Percentiles rank a stretch among this genome's conserved stretches.
Evolutionary conservation across 2,797 vertebrate genomes (phyloP).

Genomic region (Taeniopygia guttata): DNA sequence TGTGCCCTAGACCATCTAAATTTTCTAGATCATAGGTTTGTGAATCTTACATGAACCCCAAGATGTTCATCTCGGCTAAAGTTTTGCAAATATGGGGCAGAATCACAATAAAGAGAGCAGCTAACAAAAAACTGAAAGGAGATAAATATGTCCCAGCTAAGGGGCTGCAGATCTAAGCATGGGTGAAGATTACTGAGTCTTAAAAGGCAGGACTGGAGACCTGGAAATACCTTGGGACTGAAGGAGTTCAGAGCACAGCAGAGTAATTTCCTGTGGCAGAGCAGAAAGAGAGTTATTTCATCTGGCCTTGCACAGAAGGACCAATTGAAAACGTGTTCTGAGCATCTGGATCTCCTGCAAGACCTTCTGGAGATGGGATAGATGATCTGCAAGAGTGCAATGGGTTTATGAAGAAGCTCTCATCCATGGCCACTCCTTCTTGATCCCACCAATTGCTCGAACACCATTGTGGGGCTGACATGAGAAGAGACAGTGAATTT

Average conservation of each 20-base stretch:
- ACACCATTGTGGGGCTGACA: rapidly evolving
- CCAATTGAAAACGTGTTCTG: neutral
- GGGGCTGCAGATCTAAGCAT: neutral
- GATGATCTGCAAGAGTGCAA: neutral
- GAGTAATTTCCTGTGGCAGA: neutral
- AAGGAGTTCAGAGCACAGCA: neutral
- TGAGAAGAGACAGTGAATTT: neutral
- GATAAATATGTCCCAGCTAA: neutral
- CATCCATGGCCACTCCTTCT: neutral
- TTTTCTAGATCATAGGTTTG: neutral
- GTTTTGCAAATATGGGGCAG: neutral
- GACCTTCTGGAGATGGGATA: neutral
- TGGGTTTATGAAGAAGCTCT: neutral
- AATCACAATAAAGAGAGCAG: neutral
- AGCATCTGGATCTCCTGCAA: neutral
- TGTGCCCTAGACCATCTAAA: neutral
- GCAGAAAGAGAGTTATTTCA: neutral
- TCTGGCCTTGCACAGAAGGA: neutral
- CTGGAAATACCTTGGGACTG: neutral
- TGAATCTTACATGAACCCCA: neutral
- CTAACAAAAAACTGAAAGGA: neutral
- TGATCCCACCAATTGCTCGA: neutral
- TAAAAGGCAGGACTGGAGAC: neutral
- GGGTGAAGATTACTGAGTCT: neutral
- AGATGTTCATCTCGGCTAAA: neutral